Base-by-base conservation (phyloP, 2,888 invertebrate species). In the Malacosoma neustria region DNA sequence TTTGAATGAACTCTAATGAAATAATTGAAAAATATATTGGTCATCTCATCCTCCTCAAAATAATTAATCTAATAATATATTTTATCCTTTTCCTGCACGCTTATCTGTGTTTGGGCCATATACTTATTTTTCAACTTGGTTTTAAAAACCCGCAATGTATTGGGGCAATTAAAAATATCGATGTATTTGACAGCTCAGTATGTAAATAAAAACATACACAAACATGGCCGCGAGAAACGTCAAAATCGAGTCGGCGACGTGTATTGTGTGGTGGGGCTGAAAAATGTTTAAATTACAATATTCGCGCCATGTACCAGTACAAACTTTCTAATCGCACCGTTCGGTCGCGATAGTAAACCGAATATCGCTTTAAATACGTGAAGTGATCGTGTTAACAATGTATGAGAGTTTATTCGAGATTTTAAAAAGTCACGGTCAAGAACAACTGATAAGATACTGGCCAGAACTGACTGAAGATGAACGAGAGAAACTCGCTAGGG, bases 381-480 rank as follows among this genome's bases (percentile, higher is more conserved):
- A 36, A 42, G 45, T 43, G 29, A 36, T 45, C 40, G 43, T 41
- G 40, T 40, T 33, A 41, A 54, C 39, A 43, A 90, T 89, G 89
- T 82, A 87, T 65, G 87, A 87, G 51, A 76, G 71, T 51, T 61
- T 91, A 42, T 70, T 74, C 46, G 72, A 76, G 45, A 72, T 82
- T 33, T 77, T 94, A 43, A 70, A 75, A 34, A 72, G 87, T 48
- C 89, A 91, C 66, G 90, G 90, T 38, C 97, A 97, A 81, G 91
- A 92, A 46, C 96, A 97, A 65, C 87, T 97, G 49, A 74, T 97
- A 15, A 88, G 90, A 53, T 95, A 92, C 75, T 96, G 94, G 94
- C 87, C 91, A 53, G 89, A 91, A 49, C 68, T 97, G 13, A 81
- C 76, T 13, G 87, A 89, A 30, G 86, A 89, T 36, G 89, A 96